phyloP scores from a whole-genome alignment of 1,140 invertebrate species.

The Parapsyche elsis region DNA sequence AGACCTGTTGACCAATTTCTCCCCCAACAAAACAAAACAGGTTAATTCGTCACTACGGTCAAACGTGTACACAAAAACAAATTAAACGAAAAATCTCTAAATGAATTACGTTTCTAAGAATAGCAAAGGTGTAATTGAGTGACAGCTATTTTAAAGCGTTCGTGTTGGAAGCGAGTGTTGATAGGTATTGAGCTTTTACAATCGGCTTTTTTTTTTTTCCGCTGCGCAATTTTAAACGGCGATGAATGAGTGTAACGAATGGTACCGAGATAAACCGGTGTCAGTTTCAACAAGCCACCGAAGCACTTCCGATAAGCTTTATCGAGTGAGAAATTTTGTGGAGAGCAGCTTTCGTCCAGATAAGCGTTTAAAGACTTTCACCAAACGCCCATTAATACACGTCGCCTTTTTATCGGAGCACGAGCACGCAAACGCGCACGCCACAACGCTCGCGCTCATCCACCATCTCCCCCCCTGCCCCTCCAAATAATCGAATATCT shows the following conservation, averaged over 20 bases:
- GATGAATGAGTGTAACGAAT: conserved; percentile 11
- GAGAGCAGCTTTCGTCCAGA: conserved; percentile 25
- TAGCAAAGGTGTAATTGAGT: too few relatives aligned
- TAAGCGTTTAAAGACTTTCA: conserved; percentile 25
- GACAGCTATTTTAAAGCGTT: too few relatives aligned
- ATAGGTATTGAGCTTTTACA: too few relatives aligned
- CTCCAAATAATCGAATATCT: neutral
- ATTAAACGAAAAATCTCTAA: too few relatives aligned
- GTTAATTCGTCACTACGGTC: too few relatives aligned
- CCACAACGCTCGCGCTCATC: neutral
- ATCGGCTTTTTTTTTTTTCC: too few relatives aligned
- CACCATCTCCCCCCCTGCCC: neutral
- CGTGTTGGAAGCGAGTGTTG: too few relatives aligned
- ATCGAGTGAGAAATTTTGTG: conserved; percentile 25
- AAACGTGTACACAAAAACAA: too few relatives aligned
- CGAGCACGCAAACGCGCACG: neutral
- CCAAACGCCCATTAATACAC: conserved; percentile 21
- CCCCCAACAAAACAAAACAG: too few relatives aligned
- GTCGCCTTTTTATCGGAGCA: conserved; percentile 10
- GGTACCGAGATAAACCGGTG: conserved; percentile 2
- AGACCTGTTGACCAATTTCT: too few relatives aligned
- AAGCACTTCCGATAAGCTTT: conserved; percentile 17
- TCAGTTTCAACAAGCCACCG: conserved; percentile 15
- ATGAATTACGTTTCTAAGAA: too few relatives aligned
- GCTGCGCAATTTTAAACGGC: neutral